Evolutionary conservation across 2,797 vertebrate species (phyloP), one percentile per base, ranked within the genome.

Genomic region (Podarcis lilfordi): DNA sequence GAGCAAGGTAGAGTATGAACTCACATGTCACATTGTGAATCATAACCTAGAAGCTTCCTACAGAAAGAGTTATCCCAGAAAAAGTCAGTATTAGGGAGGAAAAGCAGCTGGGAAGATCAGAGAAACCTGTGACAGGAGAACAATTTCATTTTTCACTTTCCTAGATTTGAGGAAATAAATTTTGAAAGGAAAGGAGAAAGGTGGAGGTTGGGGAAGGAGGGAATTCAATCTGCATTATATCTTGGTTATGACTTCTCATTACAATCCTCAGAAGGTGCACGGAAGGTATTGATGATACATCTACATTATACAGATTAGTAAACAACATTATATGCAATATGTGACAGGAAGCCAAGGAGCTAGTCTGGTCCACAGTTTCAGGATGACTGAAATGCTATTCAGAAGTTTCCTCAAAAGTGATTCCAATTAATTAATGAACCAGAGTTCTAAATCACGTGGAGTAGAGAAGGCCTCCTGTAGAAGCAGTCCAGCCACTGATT

Each of bases 141-240:
- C 79, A 93, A 92, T 92, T 92, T 89, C 85, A 92, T 90, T 94
- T 93, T 90, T 95, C 89, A 81, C 50, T 92, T 93, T 92, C 69
- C 75, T 94, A 90, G 61, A 40, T 95, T 95, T 94, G 77, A 84
- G 35, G 79, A 88, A 89, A 91, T 15, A 50, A 86, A 80, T 92
- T 95, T 69, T 93, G 91, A 92, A 91, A 91, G 90, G 55, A 83
- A 90, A 9, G 32, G 45, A 17, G 27, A 23, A 29, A 94, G 94
- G 88, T 80, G 82, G 80, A 92, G 78, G 91, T 8, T 61, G 32
- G 50, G 50, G 50, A 3, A 55, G 8, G 89, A 23, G 50, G 29
- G n/a, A 75, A 85, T 64, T 83, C 0, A 85, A 92, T 92, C 87
- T 87, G 84, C 91, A 88, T 95, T 94, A 94, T 91, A 87, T 88